Evolutionary conservation across 2,888 invertebrate genomes (phyloP), one percentile per base, ranked within the genome.

Genomic region (Imbricaverruca yamaguchii): DNA sequence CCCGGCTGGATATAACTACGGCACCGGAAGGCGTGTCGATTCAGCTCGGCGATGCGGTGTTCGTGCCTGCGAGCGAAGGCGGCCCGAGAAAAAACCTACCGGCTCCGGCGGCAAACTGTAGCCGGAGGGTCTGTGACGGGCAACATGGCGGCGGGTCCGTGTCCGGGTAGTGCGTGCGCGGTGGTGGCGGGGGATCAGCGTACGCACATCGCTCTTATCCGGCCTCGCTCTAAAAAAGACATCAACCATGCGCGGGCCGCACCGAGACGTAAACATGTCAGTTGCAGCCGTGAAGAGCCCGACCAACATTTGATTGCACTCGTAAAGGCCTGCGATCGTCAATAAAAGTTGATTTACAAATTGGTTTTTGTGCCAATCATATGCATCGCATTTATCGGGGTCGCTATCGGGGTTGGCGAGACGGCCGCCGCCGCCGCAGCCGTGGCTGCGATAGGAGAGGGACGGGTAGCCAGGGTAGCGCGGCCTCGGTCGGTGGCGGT

Each of bases 331-430:
- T 21, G 55, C 74, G 18, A 7, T 15, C 53, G 74, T 21, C 74
- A 18, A 7, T 74, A 74, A 74, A 74, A 74, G 55, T 18, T 74
- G 74, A 74, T 74, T 74, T 55, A 74, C 74, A 74, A 74, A 74
- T 74, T 74, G 74, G 69, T 74, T 74, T 74, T 74, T 74, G 74
- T 55, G 55, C 55, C 74, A 21, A n/a, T 74, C 53, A 53, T 55
- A 74, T 55, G 74, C 74, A 74, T 53, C 15, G 55, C 21, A 11
- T 21, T 74, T 18, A 55, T 39, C 39, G 39, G 39, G 39, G 39
- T 39, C 39, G 39, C 39, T 39, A 39, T 39, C 39, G 39, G 39
- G 39, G 39, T 39, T 39, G 39, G 39, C 39, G 39, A 39, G 39
- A 3, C 39, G 39, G 39, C 39, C 39, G 39, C 39, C 2, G 39